Evolutionary conservation across 1,140 invertebrate genomes (phyloP), one percentile per base, ranked within the genome.

Genomic region (Drosophila malerkotliana): DNA sequence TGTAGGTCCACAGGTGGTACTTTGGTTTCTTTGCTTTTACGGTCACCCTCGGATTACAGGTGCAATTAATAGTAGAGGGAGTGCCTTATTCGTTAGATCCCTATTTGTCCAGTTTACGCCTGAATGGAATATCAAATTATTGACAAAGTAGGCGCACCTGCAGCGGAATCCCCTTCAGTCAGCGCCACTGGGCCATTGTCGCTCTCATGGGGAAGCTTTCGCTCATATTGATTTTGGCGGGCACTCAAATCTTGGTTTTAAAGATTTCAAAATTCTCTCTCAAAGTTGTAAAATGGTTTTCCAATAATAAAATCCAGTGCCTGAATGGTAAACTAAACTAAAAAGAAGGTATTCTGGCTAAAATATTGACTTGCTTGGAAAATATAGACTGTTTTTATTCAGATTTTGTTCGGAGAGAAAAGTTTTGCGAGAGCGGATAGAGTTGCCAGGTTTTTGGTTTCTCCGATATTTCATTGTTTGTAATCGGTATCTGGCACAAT

Each of bases 161-260:
- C 15, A 14, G n/a, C 8, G 10, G n/a, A 18, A 5, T 5, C 61
- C 72, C 64, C 54, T 14, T 51, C n/a, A 1, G 4, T 18, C 30
- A 44, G 48, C 81, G 82, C 47, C 69, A 34, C 56, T 85, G 82
- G 24, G n/a, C 30, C 24, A n/a, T 18, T 21, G 44, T 3, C 7
- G 15, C 69, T 54, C 48, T 54, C 24, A 18, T 14, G 7, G 26
- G 3, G 9, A 12, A 59, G 59, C 72, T 79, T 69, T 69, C 12
- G 54, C 58, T 73, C 78, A 47, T 45, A 58, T 57, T 30, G 80
- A 63, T 84, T 83, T 84, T 84, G 82, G 81, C 81, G 82, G 77
- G 81, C 73, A 77, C 64, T 79, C 72, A 74, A 83, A 73, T 68
- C 55, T 69, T 79, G 78, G 78, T 78, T 79, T 78, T 71, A 57